These are phyloP conservation scores for Julus scanicus DNA, from an alignment of 2,888 invertebrate genomes.

Conservation along the genomic window DNA sequence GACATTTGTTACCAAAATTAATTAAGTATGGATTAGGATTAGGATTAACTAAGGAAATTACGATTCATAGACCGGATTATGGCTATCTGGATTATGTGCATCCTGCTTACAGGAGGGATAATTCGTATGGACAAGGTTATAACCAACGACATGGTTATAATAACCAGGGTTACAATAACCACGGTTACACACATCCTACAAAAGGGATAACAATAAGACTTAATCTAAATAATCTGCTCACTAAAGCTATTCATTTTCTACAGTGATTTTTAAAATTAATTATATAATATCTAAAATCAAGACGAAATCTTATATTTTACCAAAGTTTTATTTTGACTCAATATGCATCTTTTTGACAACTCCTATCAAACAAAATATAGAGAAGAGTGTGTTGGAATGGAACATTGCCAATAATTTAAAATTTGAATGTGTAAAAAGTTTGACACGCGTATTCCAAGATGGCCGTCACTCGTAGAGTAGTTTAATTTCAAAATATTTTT, in stretches of 20 bases:
- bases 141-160: not conserved
- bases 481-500: no score
- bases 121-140: not conserved
- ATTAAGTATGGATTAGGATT: not conserved
- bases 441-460: no score
- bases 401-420: no score
- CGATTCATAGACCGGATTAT: not conserved
- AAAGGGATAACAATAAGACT: not conserved
- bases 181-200: constrained; percentile 29
- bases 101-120: not conserved
- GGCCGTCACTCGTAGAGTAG: no score
- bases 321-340: not conserved
- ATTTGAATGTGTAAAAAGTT: no score
- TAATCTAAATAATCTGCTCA: not conserved
- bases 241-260: not conserved
- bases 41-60: constrained; percentile 8
- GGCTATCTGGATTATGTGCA: not conserved
- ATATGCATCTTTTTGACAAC: no score
- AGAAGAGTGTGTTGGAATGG: no score
- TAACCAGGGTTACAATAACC: not conserved
- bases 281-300: not conserved
- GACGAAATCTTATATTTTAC: not conserved
- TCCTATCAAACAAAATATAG: no score
- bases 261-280: not conserved
- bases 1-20: not conserved